Evolutionary conservation across 2,888 invertebrate genomes (phyloP), one percentile per base, ranked within the genome.

Genomic region (Rhorus exstirpatorius): DNA sequence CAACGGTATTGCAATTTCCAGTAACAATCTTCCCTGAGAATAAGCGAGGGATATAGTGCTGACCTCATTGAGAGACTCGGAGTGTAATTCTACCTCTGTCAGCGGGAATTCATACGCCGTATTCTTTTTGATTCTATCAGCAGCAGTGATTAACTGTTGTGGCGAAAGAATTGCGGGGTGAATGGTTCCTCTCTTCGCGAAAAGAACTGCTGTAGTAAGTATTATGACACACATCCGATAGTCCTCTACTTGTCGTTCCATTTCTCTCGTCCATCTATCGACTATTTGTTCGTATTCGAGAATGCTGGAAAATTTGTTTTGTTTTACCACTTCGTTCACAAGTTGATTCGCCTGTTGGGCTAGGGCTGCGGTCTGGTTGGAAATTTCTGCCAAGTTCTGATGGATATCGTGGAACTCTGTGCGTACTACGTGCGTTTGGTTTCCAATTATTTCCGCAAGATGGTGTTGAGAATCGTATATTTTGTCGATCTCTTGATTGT

Each of bases 141-240:
- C 49, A 3, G 49, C 49, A 0, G 19, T 49, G 2, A 49, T 49
- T 1, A 49, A 19, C 3, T 49, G 49, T 3, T 49, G 49, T 1
- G 49, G 49, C 17, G 49, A 49, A 0, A 49, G 3, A 8, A 49
- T 49, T 19, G 49, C 44, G 14, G 78, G 70, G 38, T 78, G 78
- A 7, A 78, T 26, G 4, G 46, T 17, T 12, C 49, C 46, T 41
- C 71, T 53, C 41, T 78, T 78, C 6, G 70, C 70, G 38, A 78
- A 78, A 26, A 78, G 19, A 14, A 76, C 58, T 2, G 76, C 76
- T 12, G 21, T 71, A 1, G 49, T 58, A 24, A 78, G 21, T 83
- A n/a, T 44, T 8, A 44, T 44, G 44, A 44, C 44, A n/a, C 44
- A 44, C 44, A 44, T 44, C n/a, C 44, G 8, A 1, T 44, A 44